phyloP scores from a whole-genome alignment of 2,113 vertebrate genomes.

The Melanerpes aurifrons region DNA sequence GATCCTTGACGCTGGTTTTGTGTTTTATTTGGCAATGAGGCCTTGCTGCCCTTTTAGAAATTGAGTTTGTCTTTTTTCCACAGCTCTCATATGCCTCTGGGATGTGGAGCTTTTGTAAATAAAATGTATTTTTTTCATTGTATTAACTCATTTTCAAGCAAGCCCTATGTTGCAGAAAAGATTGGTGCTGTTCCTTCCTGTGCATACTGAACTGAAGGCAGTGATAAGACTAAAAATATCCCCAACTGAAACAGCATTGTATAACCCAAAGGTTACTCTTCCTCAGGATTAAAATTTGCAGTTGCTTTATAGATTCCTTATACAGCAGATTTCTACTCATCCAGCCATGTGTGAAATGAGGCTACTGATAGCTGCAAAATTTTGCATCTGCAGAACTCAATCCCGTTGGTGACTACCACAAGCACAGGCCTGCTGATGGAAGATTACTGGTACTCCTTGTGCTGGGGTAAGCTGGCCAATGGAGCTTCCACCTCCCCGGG shows the following conservation, averaged over 20 bases:
- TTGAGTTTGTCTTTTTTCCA: conserved; percentile 56
- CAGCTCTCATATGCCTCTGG: conserved; percentile 44
- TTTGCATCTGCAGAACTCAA: neutral
- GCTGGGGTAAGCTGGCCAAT: neutral
- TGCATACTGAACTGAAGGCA: neutral
- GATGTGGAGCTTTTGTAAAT: conserved; percentile 65
- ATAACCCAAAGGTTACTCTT: conserved; percentile 54
- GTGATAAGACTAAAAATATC: conserved; percentile 55
- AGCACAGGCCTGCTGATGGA: neutral
- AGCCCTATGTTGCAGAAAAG: conserved; percentile 22
- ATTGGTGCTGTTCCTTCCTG: conserved; percentile 14
- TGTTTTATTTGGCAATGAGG: conserved; percentile 36
- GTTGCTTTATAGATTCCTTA: neutral
- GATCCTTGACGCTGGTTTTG: conserved; percentile 26
- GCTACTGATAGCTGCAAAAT: neutral
- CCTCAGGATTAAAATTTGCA: conserved; percentile 41
- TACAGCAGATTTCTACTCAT: neutral
- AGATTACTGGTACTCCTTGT: neutral
- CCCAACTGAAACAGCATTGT: conserved; percentile 26
- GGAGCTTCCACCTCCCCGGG: fast-evolving
- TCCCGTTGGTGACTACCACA: neutral
- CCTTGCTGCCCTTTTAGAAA: conserved; percentile 66
- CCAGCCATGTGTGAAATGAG: neutral
- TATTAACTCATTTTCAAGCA: conserved; percentile 62
- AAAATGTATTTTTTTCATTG: conserved; percentile 48